Conservation (phyloP, 1,140 invertebrate genomes). For the Musca vetustissima region DNA sequence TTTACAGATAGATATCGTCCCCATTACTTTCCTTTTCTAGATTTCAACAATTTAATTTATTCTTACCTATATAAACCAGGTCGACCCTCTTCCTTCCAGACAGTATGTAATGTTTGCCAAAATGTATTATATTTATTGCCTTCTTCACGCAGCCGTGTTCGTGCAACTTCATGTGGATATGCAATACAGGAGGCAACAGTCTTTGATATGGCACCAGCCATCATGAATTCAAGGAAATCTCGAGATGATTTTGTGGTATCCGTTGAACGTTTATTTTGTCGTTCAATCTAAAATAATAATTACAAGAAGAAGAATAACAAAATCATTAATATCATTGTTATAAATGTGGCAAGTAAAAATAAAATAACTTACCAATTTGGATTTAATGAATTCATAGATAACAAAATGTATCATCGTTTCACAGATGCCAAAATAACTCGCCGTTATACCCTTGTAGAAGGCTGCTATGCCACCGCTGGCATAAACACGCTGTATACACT, state of each 20-base stretch:
- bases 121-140: constrained; percentile 91
- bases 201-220: constrained; percentile 90
- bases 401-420: constrained; percentile 99
- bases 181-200: constrained; percentile 91
- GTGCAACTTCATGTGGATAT: constrained; percentile 95
- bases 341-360: not conserved
- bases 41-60: too few relatives aligned
- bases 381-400: constrained; percentile 95
- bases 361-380: constrained; percentile 63
- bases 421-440: constrained; percentile 97
- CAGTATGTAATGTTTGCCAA: constrained; percentile 86
- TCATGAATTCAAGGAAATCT: constrained; percentile 93
- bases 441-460: constrained; percentile 98
- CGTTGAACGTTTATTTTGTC: constrained; percentile 28
- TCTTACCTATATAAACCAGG: constrained; percentile 79
- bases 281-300: constrained; percentile 44
- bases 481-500: constrained; percentile 83
- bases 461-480: constrained; percentile 79
- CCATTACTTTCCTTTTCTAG: too few relatives aligned
- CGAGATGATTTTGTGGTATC: constrained; percentile 49
- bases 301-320: not conserved
- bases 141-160: constrained; percentile 91
- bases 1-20: too few relatives aligned
- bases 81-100: constrained; percentile 85
- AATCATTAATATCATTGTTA: too few relatives aligned